Percentiles rank a stretch among this genome's conserved stretches.
These are phyloP conservation scores for Uropsilus gracilis DNA, from an alignment of 2,113 vertebrate genomes.

Conservation along the genomic window DNA sequence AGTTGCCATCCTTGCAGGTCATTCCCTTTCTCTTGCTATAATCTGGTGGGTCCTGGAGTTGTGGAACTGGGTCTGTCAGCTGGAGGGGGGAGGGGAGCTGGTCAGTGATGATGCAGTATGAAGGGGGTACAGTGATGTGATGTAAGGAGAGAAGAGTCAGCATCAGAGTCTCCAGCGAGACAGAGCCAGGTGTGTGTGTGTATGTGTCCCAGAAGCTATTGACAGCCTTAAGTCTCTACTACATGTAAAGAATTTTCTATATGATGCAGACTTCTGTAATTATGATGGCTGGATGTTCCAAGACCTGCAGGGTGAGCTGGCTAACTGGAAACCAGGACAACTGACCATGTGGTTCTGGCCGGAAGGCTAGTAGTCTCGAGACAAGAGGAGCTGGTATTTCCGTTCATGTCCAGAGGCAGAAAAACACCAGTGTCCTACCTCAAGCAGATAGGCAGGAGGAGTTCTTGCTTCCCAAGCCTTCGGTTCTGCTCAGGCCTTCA, in stretches of 20 bases:
- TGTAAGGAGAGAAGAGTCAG: neutral
- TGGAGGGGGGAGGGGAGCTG: fast-evolving
- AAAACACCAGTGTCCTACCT: neutral
- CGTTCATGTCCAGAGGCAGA: neutral
- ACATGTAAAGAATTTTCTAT: neutral
- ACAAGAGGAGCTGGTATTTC: neutral
- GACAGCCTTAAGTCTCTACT: no score
- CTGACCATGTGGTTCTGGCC: neutral
- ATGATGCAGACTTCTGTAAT: neutral
- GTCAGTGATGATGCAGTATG: no score
- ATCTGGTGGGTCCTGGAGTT: no score
- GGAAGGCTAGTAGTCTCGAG: neutral
- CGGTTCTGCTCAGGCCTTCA: neutral
- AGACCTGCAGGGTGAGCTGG: neutral
- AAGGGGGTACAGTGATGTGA: no score
- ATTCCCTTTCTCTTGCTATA: no score
- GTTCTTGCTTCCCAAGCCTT: neutral
- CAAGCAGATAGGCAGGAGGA: neutral
- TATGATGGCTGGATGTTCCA: no score
- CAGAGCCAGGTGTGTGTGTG: neutral
- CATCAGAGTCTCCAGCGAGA: neutral
- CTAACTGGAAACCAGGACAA: neutral
- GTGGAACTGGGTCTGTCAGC: neutral
- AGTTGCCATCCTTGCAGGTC: no score
- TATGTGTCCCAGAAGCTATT: no score